phyloP scores from a whole-genome alignment of 2,797 vertebrate genomes.

The Hoplostethus atlanticus region DNA sequence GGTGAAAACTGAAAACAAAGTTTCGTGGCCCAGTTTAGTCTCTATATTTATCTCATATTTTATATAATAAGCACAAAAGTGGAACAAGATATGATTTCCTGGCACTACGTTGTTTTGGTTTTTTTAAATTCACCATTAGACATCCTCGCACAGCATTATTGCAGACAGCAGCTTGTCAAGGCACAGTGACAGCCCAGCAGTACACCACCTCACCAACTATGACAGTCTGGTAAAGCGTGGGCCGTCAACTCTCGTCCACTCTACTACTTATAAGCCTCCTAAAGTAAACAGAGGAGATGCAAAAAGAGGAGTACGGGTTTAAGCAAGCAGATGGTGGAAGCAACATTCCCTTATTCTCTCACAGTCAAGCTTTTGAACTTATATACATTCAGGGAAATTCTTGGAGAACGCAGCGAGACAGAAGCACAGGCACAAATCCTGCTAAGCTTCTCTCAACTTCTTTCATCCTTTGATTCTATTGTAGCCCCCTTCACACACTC shows the following conservation, averaged over 20 bases:
- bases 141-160: not conserved
- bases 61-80: conserved; percentile 48
- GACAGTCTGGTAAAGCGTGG: no score
- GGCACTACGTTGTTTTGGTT: not conserved
- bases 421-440: conserved; percentile 52
- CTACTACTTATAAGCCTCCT: conserved; percentile 1
- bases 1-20: conserved; percentile 43
- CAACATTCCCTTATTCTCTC: conserved; percentile 35
- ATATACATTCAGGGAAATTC: conserved; percentile 37
- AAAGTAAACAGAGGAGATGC: not conserved
- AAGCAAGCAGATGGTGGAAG: conserved; percentile 54
- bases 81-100: conserved; percentile 33
- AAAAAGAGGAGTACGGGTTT: conserved; percentile 31
- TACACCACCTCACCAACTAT: no score
- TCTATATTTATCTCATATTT: conserved; percentile 58
- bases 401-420: conserved; percentile 26
- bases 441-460: conserved; percentile 45
- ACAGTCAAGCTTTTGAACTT: conserved; percentile 39
- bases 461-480: conserved; percentile 31
- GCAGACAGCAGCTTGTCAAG: conserved; percentile 16
- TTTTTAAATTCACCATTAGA: no score
- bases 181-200: not conserved
- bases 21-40: conserved; percentile 11
- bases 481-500: conserved; percentile 26
- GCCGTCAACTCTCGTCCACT: not conserved